These are phyloP conservation scores for Elephas maximus DNA, from an alignment of 2,113 vertebrate species.

Conservation along the genomic window DNA sequence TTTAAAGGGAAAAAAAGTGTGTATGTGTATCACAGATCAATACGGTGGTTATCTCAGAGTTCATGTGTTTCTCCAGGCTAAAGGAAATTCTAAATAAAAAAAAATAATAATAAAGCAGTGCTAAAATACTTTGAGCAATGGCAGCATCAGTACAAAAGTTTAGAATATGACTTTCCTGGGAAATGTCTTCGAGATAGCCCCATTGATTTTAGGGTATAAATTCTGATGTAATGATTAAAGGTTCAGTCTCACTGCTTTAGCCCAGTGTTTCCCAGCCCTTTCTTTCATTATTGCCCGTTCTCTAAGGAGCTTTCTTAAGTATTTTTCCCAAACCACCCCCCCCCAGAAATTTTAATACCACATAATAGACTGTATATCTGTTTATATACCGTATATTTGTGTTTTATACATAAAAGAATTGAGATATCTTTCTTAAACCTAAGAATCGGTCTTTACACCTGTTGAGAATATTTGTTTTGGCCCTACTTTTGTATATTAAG, in stretches of 20 bases:
- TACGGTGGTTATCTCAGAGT: background rate
- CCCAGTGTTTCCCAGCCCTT: background rate
- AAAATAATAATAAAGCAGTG: background rate
- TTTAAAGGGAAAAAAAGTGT: background rate
- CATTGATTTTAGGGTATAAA: background rate
- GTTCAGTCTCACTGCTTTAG: background rate
- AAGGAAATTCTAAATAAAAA: constrained; percentile 27
- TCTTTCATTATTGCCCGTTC: background rate
- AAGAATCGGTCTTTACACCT: background rate
- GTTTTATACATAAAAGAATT: background rate
- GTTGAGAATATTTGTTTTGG: background rate
- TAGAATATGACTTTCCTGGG: background rate
- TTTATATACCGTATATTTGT: background rate
- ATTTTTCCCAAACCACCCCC: background rate
- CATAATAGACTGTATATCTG: background rate
- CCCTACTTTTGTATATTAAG: background rate
- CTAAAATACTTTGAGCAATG: background rate
- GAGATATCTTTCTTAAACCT: background rate
- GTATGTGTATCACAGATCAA: background rate
- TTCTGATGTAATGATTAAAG: background rate
- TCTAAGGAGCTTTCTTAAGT: background rate
- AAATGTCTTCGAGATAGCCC: background rate
- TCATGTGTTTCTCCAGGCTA: background rate
- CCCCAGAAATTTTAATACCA: too few species aligned
- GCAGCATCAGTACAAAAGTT: background rate